A percentile compares a stretch with the other conserved stretches of the same genome.
These are phyloP conservation scores for Watsonalla binaria DNA, from an alignment of 2,888 invertebrate species.

Conservation along the genomic window DNA sequence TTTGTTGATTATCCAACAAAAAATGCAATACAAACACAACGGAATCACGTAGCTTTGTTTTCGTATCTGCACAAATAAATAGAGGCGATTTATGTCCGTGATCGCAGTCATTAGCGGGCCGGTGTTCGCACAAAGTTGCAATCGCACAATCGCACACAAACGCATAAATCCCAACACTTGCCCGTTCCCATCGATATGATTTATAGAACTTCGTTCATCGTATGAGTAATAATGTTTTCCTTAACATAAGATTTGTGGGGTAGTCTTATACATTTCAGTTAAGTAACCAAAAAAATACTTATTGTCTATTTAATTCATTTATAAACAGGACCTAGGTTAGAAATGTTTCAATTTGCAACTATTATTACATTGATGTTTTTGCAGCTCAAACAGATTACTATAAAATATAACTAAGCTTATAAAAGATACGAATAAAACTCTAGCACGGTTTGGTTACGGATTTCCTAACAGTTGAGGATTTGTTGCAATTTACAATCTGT, in stretches of 20 bases:
- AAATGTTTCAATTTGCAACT: no score
- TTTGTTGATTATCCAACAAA: not conserved
- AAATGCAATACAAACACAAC: not conserved
- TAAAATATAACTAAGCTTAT: no score
- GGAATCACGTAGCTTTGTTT: not conserved
- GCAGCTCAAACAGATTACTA: no score
- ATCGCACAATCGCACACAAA: constrained; percentile 39
- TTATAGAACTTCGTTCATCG: constrained; percentile 38
- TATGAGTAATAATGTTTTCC: constrained; percentile 13
- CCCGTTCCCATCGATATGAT: constrained; percentile 62
- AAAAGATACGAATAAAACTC: no score
- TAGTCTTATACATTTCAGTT: not conserved
- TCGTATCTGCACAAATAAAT: constrained; percentile 6
- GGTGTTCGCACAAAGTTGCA: constrained; percentile 42
- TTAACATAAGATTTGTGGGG: not conserved
- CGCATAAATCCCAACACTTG: constrained; percentile 62
- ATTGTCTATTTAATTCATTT: no score
- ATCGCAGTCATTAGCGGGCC: constrained; percentile 54
- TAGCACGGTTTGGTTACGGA: no score
- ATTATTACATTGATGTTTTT: no score
- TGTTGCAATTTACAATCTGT: no score
- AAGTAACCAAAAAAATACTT: no score
- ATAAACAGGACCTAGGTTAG: no score
- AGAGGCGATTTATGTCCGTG: constrained; percentile 41
- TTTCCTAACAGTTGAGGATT: no score